Percentiles rank a stretch among this genome's conserved stretches.
Evolutionary conservation across 2,797 vertebrate genomes (phyloP).

Genomic region (Falco novaeseelandiae): DNA sequence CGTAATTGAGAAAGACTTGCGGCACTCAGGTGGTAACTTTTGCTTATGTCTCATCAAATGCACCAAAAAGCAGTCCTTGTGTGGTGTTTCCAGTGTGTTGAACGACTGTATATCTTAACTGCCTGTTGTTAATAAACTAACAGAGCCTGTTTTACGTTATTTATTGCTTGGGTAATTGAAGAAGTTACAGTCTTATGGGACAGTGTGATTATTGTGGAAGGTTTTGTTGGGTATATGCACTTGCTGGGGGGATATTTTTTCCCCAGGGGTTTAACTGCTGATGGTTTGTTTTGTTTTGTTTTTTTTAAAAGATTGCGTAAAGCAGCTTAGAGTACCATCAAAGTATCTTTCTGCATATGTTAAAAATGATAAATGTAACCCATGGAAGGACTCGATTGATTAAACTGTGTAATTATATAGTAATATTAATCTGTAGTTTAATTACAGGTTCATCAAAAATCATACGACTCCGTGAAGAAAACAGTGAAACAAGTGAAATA

Average conservation of each 20-base stretch:
- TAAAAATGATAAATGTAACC: neutral
- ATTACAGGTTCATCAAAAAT: slow-evolving; percentile 87
- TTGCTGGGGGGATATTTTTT: neutral
- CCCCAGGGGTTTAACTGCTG: neutral
- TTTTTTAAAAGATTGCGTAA: neutral
- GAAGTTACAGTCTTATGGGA: neutral
- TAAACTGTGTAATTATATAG: neutral
- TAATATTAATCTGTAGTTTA: slow-evolving; percentile 8
- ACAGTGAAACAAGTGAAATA: slow-evolving; percentile 80
- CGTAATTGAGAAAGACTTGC: neutral
- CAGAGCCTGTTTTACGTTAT: neutral
- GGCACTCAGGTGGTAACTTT: neutral
- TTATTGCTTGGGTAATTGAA: neutral
- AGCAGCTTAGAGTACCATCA: neutral
- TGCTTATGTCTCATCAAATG: neutral
- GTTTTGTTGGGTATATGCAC: neutral
- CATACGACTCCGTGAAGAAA: slow-evolving; percentile 87
- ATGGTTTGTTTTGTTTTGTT: accelerated
- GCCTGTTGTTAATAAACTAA: neutral
- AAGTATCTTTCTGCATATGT: neutral
- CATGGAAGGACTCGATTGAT: neutral
- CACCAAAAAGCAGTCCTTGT: neutral
- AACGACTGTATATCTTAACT: neutral
- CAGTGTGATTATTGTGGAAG: neutral
- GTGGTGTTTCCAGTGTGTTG: neutral